Evolutionary conservation across 2,888 invertebrate species (phyloP), one percentile per base, ranked within the genome.

Genomic region (Eupithecia tripunctaria): DNA sequence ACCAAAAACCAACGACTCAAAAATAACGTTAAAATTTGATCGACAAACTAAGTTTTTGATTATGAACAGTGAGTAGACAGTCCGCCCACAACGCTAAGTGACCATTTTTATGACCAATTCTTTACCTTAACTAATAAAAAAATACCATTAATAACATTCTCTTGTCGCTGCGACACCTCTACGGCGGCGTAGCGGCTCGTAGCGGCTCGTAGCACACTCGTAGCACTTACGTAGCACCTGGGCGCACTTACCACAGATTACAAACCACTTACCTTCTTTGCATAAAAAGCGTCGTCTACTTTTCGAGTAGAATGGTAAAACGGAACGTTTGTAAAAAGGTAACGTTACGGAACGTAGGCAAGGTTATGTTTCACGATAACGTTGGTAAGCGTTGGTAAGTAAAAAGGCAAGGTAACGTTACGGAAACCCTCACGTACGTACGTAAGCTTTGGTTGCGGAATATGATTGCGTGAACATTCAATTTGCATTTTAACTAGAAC

Each of bases 181-280:
- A 43, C 71, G 41, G 27, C 75, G 77, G 27, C 75, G 77, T 78
- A 78, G 76, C 74, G 70, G 63, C 63, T 74, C 71, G 70, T 67
- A 63, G 70, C 38, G n/a, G n/a, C 43, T 69, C 70, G 71, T 74
- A 74, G 71, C 71, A 67, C 77, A 75, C 81, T 84, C 86, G 86
- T 86, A 88, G 86, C 86, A 79, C 80, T 79, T 77, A 74, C 84
- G 88, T 89, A 88, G 89, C 89, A 90, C 88, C 88, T 90, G 86
- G 72, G 82, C 83, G 80, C 86, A 86, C 88, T 89, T 87, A 87
- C 83, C 81, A 80, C 81, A 87, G 86, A 88, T 89, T 89, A 88
- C 85, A 78, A 79, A 79, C 81, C 82, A 84, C 82, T 86, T 86
- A 76, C 80, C 81, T 80, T 81, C 79, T 84, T 85, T 84, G 83